Percentiles rank a stretch among this genome's conserved stretches.
phyloP scores from a whole-genome alignment of 2,888 invertebrate species.

The Cyaniris semiargus region DNA sequence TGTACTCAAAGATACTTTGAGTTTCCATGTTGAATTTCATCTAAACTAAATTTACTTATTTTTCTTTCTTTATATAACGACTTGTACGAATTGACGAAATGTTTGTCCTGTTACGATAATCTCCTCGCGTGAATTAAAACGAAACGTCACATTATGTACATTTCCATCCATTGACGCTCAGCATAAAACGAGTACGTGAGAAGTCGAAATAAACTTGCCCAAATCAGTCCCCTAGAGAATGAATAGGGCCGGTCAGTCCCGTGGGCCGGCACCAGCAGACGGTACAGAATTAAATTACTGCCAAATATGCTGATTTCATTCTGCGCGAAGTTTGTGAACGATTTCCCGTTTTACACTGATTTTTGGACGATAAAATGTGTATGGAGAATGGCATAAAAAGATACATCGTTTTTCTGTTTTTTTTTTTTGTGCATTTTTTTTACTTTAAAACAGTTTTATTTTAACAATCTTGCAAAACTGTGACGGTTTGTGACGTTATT shows the following conservation, averaged over 20 bases:
- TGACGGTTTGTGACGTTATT: no score
- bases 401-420: no score
- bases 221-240: neutral
- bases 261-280: neutral
- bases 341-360: neutral
- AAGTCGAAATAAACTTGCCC: conserved; percentile 1
- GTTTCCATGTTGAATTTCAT: no score
- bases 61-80: no score
- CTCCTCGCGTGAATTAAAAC: neutral
- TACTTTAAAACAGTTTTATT: no score
- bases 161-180: neutral
- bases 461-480: no score
- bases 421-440: no score
- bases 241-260: conserved; percentile 11
- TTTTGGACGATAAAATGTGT: neutral
- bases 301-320: conserved; percentile 21
- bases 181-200: conserved; percentile 5
- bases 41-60: no score
- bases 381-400: no score
- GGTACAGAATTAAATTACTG: conserved; percentile 26
- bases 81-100: no score
- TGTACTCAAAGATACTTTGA: no score
- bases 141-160: neutral
- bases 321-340: neutral
- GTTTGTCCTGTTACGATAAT: neutral